Conservation (phyloP, 2,113 vertebrate genomes). For the Leptosomus discolor region DNA sequence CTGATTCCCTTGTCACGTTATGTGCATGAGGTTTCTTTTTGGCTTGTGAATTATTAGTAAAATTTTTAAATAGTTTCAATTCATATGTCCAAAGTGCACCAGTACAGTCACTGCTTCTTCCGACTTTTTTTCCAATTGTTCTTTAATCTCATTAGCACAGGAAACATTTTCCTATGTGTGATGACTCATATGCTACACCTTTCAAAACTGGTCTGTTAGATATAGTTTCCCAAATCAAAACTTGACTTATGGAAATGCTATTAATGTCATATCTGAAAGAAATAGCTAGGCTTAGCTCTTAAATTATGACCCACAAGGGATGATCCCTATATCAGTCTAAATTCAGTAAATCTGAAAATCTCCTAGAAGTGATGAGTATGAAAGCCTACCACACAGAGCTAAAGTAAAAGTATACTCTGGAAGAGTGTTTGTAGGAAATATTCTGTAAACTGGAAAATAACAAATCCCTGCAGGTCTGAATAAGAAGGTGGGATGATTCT, state of each 20-base stretch:
- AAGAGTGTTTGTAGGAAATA: background rate
- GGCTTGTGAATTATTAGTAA: background rate
- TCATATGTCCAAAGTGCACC: background rate
- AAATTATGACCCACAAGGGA: background rate
- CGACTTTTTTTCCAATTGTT: background rate
- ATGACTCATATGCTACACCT: background rate
- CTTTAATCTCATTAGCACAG: background rate
- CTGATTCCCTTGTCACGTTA: background rate
- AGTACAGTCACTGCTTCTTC: background rate
- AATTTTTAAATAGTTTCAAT: background rate
- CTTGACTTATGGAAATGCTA: background rate
- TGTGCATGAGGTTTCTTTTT: background rate
- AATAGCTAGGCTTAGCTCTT: background rate
- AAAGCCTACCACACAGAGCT: background rate
- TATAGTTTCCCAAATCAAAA: background rate
- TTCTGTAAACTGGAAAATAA: background rate
- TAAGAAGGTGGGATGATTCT: background rate
- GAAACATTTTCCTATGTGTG: background rate
- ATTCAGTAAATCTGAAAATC: background rate
- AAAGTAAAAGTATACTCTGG: background rate
- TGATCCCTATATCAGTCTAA: background rate
- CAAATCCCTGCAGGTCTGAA: background rate
- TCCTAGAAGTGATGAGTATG: background rate
- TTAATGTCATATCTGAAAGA: background rate
- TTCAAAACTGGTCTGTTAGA: background rate